phyloP scores from a whole-genome alignment of 2,113 vertebrate genomes.

The Climacteris rufus region DNA sequence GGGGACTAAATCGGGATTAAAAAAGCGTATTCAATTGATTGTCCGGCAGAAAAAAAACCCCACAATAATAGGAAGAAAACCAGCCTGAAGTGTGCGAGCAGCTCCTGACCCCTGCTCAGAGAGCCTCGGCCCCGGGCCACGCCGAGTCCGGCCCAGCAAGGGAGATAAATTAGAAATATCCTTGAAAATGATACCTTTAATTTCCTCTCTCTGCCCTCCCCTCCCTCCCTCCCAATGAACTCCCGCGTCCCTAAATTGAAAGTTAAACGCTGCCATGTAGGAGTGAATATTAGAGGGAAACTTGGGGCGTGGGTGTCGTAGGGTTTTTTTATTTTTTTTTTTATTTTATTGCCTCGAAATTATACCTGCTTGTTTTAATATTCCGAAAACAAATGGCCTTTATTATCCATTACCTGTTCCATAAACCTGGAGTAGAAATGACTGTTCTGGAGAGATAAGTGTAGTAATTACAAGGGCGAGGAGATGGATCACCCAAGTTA shows the following conservation, averaged over 20 bases:
- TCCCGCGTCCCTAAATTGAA: background rate
- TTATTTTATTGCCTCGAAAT: background rate
- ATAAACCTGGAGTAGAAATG: conserved; percentile 39
- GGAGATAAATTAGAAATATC: conserved; percentile 22
- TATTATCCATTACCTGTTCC: conserved; percentile 49
- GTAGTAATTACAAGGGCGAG: conserved; percentile 47
- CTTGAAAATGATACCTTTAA: background rate
- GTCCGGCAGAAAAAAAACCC: background rate
- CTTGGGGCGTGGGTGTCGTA: background rate
- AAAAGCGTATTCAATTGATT: background rate
- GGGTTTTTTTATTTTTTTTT: too few relatives aligned
- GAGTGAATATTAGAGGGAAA: background rate
- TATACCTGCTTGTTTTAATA: conserved; percentile 39
- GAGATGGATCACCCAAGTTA: conserved; percentile 49
- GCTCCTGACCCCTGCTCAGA: background rate
- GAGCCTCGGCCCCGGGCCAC: background rate
- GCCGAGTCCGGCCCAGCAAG: background rate
- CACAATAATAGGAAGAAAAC: background rate
- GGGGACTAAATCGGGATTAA: background rate
- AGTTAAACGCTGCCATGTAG: background rate
- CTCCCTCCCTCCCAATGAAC: background rate
- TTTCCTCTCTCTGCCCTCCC: background rate
- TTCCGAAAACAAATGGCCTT: conserved; percentile 35
- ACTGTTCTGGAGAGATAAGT: conserved; percentile 61
- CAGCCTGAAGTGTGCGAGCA: background rate